Conservation (phyloP, 2,113 vertebrate species). For the Reinhardtius hippoglossoides region DNA sequence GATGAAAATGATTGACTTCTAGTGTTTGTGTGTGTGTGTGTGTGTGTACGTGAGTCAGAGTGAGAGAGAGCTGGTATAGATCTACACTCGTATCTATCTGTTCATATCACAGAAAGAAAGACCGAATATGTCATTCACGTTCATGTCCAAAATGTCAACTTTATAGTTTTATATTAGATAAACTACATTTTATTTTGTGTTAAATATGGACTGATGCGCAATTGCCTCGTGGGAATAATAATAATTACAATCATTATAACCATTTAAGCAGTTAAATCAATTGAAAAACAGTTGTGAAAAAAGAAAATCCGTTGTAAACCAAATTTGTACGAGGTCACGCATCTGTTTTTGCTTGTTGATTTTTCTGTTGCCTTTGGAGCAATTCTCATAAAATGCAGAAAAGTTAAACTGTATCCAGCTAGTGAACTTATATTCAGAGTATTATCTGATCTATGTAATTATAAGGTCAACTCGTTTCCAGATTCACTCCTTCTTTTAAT, state of each 20-base stretch:
- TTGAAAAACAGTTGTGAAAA: no score
- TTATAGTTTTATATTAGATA: no score
- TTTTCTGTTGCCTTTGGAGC: no score
- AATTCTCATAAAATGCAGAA: no score
- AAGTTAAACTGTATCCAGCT: background rate
- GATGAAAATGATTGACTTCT: constrained; percentile 73
- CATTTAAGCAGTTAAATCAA: no score
- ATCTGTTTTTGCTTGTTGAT: no score
- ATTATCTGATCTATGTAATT: background rate
- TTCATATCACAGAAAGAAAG: background rate
- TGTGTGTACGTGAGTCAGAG: background rate
- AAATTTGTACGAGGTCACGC: no score
- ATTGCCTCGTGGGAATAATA: no score
- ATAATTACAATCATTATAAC: no score
- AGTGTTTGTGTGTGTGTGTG: constrained; percentile 40
- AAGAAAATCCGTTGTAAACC: no score
- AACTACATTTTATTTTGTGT: no score
- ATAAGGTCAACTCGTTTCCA: background rate
- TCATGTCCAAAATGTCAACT: constrained; percentile 12
- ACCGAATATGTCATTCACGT: constrained; percentile 35
- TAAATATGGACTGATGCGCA: no score
- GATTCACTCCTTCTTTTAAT: background rate
- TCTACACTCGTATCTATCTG: constrained; percentile 8
- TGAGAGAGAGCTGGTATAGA: background rate
- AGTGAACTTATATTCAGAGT: background rate